phyloP scores from a whole-genome alignment of 1,140 invertebrate species.

The Drosophila lacteicornis region DNA sequence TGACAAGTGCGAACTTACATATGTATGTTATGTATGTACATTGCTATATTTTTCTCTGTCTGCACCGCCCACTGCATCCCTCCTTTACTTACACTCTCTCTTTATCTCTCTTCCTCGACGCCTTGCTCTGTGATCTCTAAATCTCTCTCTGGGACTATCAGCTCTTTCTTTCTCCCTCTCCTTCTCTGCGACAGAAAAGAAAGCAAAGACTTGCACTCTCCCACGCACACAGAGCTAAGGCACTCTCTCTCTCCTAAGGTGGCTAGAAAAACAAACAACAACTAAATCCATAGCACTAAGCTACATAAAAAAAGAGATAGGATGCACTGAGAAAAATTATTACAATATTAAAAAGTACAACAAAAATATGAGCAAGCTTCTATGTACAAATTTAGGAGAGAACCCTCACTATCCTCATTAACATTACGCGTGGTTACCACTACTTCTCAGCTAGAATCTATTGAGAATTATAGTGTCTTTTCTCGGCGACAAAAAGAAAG shows the following conservation, averaged over 20 bases:
- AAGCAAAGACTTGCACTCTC: constrained; percentile 11
- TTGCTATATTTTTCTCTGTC: background rate
- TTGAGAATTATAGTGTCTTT: background rate
- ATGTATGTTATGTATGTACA: background rate
- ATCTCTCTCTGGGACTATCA: no score
- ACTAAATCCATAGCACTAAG: constrained; percentile 5
- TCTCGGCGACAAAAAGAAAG: no score
- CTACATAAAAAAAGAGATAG: constrained; percentile 9
- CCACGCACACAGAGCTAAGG: constrained; percentile 6
- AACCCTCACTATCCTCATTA: no score
- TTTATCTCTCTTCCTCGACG: background rate
- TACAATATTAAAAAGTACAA: background rate
- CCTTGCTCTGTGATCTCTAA: background rate
- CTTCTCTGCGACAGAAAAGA: constrained; percentile 31
- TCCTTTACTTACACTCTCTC: no score
- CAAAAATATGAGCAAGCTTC: no score
- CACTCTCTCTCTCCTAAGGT: background rate
- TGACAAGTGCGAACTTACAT: no score
- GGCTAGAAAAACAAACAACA: constrained; percentile 1
- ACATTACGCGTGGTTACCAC: background rate
- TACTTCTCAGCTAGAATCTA: background rate
- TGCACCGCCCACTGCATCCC: background rate
- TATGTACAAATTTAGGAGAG: background rate
- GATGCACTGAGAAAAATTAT: background rate
- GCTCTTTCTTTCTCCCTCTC: background rate